Evolutionary conservation across 1,140 invertebrate genomes (phyloP), one percentile per base, ranked within the genome.

Genomic region (Andricus grossulariae): DNA sequence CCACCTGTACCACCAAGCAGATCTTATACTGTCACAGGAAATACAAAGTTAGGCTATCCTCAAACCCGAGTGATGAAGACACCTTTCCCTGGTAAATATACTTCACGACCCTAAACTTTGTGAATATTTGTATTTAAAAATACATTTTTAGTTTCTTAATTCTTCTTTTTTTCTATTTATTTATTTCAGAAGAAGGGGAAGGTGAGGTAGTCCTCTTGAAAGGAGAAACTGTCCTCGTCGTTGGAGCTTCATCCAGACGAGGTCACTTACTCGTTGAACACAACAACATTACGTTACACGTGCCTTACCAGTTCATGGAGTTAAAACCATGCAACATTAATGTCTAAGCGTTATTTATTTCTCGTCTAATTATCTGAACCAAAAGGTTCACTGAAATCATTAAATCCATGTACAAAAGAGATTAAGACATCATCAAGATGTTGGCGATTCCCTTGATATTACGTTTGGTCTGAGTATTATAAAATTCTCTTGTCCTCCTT

Each of bases 31-130:
- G 96, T 98, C 52, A 93, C 95, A 45, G 97, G 96, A 76, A 98
- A 98, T 90, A 96, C 96, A n/a, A 98, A 98, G 92, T 90, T 98
- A 75, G 95, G 96, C 78, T 98, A 98, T 92, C 97, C 97, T 50
- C 97, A 98, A 92, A 96, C 95, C 73, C 94, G 97, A 86, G 92
- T 97, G 32, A 97, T 98, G 96, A 97, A 97, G 90, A 95, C 95
- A 93, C 95, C 96, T 79, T 98, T 96, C 92, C 95, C 96, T 89
- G 94, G 94, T 95, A 91, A 88, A 55, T 72, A 39, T 2, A 50
- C 18, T 49, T 73, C 50, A 52, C 60, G 49, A 72, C n/a, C 54
- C 18, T 13, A 73, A 55, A 50, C 55, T 39, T 54, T 70, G 0
- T 45, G 7, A 71, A 75, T 52, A n/a, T 2, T 55, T 45, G 0